These are phyloP conservation scores for Pardosa pseudoannulata DNA, from an alignment of 2,888 invertebrate genomes.

Conservation along the genomic window DNA sequence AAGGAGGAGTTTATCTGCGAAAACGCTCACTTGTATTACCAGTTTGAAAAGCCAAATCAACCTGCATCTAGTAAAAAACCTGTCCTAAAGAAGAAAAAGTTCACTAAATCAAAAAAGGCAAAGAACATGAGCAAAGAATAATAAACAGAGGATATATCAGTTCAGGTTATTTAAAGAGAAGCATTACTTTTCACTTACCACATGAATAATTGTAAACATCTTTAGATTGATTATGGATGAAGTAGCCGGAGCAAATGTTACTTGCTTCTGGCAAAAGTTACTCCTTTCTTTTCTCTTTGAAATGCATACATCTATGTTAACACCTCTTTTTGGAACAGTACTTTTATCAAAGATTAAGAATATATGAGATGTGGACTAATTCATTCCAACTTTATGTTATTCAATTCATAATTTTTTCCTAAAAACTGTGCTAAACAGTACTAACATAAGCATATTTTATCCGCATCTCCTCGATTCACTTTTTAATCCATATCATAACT, in stretches of 20 bases:
- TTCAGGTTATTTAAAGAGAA: slow-evolving; percentile 42
- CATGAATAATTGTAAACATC: slow-evolving; percentile 19
- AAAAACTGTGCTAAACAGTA: no score
- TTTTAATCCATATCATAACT: no score
- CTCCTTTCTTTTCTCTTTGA: no score
- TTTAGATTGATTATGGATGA: slow-evolving; percentile 16
- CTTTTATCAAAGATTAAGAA: no score
- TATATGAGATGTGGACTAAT: no score
- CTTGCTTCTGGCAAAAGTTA: slow-evolving; percentile 18
- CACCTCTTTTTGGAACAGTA: no score
- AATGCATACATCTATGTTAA: no score
- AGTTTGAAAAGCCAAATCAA: slow-evolving; percentile 54
- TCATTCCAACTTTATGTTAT: no score
- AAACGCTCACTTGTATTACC: slow-evolving; percentile 58
- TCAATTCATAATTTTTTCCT: no score
- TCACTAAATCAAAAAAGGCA: slow-evolving; percentile 39
- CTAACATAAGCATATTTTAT: no score
- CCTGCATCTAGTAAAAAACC: slow-evolving; percentile 52
- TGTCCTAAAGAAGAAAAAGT: slow-evolving; percentile 42
- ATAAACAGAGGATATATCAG: slow-evolving; percentile 15
- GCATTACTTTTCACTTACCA: slow-evolving; percentile 20
- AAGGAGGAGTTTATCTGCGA: slow-evolving; percentile 61
- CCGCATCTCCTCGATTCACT: no score
- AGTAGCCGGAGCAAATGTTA: slow-evolving; percentile 41
- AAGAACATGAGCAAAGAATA: slow-evolving; percentile 39